phyloP scores from a whole-genome alignment of 2,113 vertebrate genomes.

The Ceratotherium simum region DNA sequence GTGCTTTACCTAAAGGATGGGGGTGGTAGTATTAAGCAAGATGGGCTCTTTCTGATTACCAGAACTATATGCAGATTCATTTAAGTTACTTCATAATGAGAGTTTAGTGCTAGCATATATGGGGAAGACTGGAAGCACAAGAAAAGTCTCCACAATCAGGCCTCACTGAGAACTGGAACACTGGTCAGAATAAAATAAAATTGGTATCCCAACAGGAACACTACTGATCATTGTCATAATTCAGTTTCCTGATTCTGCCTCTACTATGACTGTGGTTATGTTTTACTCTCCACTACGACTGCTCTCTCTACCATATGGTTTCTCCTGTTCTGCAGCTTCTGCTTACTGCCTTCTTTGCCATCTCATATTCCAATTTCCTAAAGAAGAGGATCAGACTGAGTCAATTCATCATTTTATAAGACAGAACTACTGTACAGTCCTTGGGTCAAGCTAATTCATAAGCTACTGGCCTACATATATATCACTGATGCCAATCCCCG shows the following conservation, averaged over 20 bases:
- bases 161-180: neutral
- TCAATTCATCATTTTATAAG: neutral
- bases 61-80: constrained; percentile 11
- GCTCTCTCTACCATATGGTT: neutral
- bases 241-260: constrained; percentile 11
- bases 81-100: constrained; percentile 3
- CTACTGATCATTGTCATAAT: neutral
- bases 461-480: neutral
- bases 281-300: constrained; percentile 13
- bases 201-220: neutral
- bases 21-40: neutral
- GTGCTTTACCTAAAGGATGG: constrained; percentile 4
- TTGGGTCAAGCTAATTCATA: neutral
- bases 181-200: neutral
- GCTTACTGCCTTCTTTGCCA: neutral
- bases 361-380: constrained; percentile 19
- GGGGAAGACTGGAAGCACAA: neutral
- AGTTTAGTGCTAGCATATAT: neutral
- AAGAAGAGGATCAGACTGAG: neutral
- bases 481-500: neutral
- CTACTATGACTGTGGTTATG: neutral
- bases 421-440: neutral
- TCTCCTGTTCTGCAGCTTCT: neutral
- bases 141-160: neutral
- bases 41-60: neutral